Percentiles rank a stretch among this genome's conserved stretches.
Evolutionary conservation across 2,113 vertebrate genomes (phyloP).

Genomic region (Mobula hypostoma): DNA sequence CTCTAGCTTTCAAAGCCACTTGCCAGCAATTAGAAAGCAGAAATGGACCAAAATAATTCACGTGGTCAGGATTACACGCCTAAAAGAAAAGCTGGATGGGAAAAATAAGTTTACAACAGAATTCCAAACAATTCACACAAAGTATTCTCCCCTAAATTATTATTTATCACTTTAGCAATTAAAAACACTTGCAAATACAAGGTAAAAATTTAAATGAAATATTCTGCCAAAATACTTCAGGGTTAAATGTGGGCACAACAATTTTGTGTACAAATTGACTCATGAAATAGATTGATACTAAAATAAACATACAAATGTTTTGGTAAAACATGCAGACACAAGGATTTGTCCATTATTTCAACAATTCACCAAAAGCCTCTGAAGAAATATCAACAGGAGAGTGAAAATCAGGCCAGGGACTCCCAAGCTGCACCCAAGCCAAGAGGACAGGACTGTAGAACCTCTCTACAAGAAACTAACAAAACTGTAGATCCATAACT

Average conservation of each 20-base stretch:
- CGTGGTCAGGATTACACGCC: constrained; percentile 22
- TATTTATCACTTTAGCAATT: neutral
- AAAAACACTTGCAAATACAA: neutral
- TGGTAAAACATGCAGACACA: neutral
- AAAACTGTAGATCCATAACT: neutral
- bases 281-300: neutral
- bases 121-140: neutral
- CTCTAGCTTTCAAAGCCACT: constrained; percentile 25
- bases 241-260: neutral
- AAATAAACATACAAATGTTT: neutral
- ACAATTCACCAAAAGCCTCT: neutral
- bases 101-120: neutral
- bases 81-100: constrained; percentile 17
- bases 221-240: neutral
- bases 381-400: neutral
- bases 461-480: neutral
- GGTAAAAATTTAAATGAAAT: neutral
- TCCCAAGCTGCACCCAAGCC: neutral
- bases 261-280: neutral
- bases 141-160: neutral
- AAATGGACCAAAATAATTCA: constrained; percentile 23
- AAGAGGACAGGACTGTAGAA: neutral
- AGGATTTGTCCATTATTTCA: neutral
- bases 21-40: constrained; percentile 29
- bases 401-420: neutral